A percentile compares a stretch with the other conserved stretches of the same genome.
phyloP scores from a whole-genome alignment of 1,140 invertebrate genomes.

The Diabrotica undecimpunctata region DNA sequence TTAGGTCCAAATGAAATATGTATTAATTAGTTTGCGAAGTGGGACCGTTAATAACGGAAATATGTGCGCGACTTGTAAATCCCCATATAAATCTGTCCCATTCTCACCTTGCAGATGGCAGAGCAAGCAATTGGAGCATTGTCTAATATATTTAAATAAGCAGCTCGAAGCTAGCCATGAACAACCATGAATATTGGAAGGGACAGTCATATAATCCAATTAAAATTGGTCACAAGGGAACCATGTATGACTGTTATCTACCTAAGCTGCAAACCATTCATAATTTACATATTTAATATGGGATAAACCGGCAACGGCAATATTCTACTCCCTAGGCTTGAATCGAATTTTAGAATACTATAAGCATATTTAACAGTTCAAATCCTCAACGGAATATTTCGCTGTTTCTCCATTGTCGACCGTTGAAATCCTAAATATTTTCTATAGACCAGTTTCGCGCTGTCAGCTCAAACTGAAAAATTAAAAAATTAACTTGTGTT shows the following conservation, averaged over 20 bases:
- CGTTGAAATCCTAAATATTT: neutral
- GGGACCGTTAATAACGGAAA: too few species aligned
- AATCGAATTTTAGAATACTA: conserved; percentile 15
- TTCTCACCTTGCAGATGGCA: neutral
- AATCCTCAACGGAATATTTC: conserved; percentile 26
- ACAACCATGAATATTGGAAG: conserved; percentile 16
- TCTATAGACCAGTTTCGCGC: neutral
- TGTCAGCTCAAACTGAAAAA: too few species aligned
- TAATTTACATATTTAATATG: conserved; percentile 43
- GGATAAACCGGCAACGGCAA: conserved; percentile 27
- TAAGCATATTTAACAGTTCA: conserved; percentile 30
- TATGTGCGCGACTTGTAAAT: neutral
- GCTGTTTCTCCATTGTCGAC: conserved; percentile 5
- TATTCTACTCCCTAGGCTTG: conserved; percentile 22
- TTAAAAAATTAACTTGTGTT: too few species aligned
- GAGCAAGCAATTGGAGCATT: neutral
- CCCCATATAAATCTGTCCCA: neutral
- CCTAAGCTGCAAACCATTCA: conserved; percentile 41
- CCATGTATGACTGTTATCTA: conserved; percentile 43
- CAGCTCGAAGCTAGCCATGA: neutral
- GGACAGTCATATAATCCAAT: conserved; percentile 43
- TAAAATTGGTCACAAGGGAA: conserved; percentile 42
- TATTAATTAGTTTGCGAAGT: too few species aligned
- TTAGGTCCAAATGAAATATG: too few species aligned
- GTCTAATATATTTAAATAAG: conserved; percentile 4